Evolutionary conservation across 1,140 invertebrate genomes (phyloP), one percentile per base, ranked within the genome.

Genomic region (Bombus confusus): DNA sequence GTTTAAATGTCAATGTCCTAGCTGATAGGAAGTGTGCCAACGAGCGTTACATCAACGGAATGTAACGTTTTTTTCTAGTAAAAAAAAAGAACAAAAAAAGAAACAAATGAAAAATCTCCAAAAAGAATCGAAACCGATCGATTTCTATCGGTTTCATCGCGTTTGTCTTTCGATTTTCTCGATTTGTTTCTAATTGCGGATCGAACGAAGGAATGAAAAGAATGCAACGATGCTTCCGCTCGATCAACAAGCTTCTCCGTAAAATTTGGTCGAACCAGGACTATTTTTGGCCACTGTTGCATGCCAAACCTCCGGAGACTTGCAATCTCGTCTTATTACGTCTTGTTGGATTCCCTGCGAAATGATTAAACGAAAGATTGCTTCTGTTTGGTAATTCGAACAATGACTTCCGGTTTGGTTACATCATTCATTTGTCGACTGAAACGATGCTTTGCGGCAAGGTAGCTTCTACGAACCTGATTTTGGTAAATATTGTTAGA

Each of bases 261-360:
- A 74, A 87, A 81, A 77, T 83, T 83, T 83, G 43, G 71, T 71
- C 77, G 83, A 87, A 87, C 59, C 74, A 43, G n/a, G 34, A 66
- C 79, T 92, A 91, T 92, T 92, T 91, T 39, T 80, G 52, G 57
- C 74, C 52, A 77, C 76, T 31, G 75, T 86, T 69, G 68, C 81
- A 39, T 83, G 75, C 76, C 83, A 83, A 73, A 89, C 84, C 85
- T 87, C 80, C 78, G 83, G 62, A 87, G 79, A 87, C 90, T 57
- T 57, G 39, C 86, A 81, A 88, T 87, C 76, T 68, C 69, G 31
- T 68, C 64, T 83, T 90, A 68, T 83, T 83, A 83, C 81, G 64
- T 77, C 43, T 37, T 12, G 34, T 52, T 57, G 69, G 15, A 37
- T 47, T 64, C 69, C 39, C 3, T 22, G 39, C 47, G n/a, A 18